A percentile compares a stretch with the other conserved stretches of the same genome.
These are phyloP conservation scores for Periparus ater DNA, from an alignment of 2,797 vertebrate species.

Conservation along the genomic window DNA sequence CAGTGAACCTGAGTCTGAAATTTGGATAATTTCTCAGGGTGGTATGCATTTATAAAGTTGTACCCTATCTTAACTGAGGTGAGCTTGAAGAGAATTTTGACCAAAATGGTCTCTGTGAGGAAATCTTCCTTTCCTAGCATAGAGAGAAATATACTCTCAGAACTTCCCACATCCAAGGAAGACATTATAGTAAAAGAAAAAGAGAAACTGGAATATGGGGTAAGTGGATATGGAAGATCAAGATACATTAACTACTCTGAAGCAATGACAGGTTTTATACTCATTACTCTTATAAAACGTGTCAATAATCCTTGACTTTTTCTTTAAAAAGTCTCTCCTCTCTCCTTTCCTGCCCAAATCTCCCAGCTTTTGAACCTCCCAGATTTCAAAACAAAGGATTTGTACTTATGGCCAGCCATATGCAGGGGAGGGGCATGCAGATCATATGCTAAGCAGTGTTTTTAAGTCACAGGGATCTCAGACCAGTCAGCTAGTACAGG, in stretches of 20 bases:
- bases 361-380: background rate
- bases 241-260: background rate
- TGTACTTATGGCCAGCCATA: background rate
- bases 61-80: background rate
- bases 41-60: background rate
- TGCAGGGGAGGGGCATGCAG: background rate
- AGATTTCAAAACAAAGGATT: background rate
- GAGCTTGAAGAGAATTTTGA: background rate
- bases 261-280: background rate
- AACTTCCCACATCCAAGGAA: background rate
- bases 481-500: background rate
- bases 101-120: accelerated
- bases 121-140: background rate
- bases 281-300: background rate
- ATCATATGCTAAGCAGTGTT: background rate
- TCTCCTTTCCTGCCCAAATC: background rate
- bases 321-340: background rate
- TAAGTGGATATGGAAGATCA: background rate
- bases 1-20: background rate
- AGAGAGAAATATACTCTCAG: background rate
- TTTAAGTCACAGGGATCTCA: background rate
- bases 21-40: background rate
- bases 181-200: background rate
- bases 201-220: background rate
- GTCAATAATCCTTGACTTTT: background rate